Evolutionary conservation across 2,888 invertebrate genomes (phyloP).

Genomic region (Anodontia alba): DNA sequence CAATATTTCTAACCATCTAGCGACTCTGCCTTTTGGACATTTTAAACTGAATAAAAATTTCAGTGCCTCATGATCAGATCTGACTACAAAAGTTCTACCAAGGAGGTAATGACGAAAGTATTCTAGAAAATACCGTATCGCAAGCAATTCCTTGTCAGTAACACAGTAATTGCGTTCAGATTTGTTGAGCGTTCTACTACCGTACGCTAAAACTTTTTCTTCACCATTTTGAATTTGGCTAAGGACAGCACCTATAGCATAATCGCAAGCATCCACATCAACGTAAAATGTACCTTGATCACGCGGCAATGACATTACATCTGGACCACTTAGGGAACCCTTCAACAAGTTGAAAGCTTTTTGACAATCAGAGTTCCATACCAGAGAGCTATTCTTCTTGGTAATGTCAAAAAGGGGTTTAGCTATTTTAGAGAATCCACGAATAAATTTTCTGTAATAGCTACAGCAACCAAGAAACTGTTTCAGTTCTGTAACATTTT

Average conservation of each 20-base stretch:
- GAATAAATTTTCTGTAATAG: too few relatives aligned
- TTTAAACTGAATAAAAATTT: neutral
- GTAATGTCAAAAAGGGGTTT: slow-evolving; percentile 27
- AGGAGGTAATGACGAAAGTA: slow-evolving; percentile 22
- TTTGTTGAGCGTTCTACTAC: slow-evolving; percentile 20
- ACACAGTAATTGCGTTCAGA: slow-evolving; percentile 22
- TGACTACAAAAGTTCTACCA: neutral
- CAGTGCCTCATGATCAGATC: neutral
- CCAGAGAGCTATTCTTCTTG: neutral
- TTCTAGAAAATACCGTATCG: slow-evolving; percentile 27
- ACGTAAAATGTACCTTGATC: slow-evolving; percentile 9
- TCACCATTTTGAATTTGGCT: neutral
- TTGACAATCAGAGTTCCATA: slow-evolving; percentile 35
- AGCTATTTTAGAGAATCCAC: slow-evolving; percentile 7
- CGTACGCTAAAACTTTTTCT: slow-evolving; percentile 41
- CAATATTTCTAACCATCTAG: neutral
- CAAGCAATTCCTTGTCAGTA: slow-evolving; percentile 27
- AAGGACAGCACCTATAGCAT: slow-evolving; percentile 43
- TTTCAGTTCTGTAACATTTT: neutral
- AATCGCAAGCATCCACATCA: slow-evolving; percentile 39
- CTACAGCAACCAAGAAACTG: too few relatives aligned
- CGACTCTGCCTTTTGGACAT: neutral
- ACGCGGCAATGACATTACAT: slow-evolving; percentile 16
- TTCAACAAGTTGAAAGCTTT: neutral
- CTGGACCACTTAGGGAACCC: neutral